Percentiles rank a stretch among this genome's conserved stretches.
phyloP scores from a whole-genome alignment of 2,888 invertebrate genomes.

The Eledone cirrhosa region DNA sequence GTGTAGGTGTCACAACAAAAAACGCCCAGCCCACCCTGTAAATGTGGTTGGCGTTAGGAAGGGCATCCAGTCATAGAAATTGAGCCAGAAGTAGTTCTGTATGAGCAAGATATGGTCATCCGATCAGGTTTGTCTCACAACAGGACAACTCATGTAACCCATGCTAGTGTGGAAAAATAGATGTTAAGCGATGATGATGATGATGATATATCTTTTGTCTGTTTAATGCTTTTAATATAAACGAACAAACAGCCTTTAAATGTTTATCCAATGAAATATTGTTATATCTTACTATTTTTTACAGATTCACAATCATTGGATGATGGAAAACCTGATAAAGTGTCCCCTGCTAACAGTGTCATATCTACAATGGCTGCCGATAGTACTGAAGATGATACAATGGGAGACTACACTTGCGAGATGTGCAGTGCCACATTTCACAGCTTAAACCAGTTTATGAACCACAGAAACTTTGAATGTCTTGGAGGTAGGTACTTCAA shows the following conservation, averaged over 20 bases:
- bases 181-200: too few species aligned
- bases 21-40: too few species aligned
- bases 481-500: conserved; percentile 41
- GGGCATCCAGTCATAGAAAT: too few species aligned
- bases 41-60: too few species aligned
- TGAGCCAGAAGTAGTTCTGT: too few species aligned
- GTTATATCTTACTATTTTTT: not conserved
- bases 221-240: not conserved
- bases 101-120: too few species aligned
- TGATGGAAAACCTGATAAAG: not conserved
- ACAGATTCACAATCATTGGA: conserved; percentile 26
- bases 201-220: not conserved
- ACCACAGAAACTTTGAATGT: conserved; percentile 60
- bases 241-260: not conserved
- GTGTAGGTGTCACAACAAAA: too few species aligned
- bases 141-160: too few species aligned
- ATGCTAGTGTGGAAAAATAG: too few species aligned
- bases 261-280: not conserved
- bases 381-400: conserved; percentile 17
- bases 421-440: conserved; percentile 52
- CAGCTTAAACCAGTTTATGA: conserved; percentile 60
- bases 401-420: conserved; percentile 44
- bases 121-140: too few species aligned
- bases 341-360: conserved; percentile 17
- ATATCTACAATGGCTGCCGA: conserved; percentile 17